Evolutionary conservation across 2,888 invertebrate species (phyloP).

Genomic region (Phengaris alcon): DNA sequence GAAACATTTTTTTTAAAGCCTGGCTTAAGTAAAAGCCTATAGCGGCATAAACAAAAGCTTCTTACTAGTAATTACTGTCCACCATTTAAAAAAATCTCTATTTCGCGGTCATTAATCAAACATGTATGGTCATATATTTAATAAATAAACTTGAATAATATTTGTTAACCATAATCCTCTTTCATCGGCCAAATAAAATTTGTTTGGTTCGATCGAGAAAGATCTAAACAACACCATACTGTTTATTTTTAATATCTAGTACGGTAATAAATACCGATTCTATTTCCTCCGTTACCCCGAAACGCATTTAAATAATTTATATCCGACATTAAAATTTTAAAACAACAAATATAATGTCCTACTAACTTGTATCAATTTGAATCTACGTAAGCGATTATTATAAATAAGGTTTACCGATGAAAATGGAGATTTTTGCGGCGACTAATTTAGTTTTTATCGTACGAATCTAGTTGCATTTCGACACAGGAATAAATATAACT

Average conservation of each 20-base stretch:
- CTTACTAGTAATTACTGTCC: too few relatives aligned
- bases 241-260: slow-evolving; percentile 21
- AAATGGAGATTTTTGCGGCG: too few relatives aligned
- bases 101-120: background rate
- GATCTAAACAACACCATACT: background rate
- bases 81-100: background rate
- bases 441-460: too few relatives aligned
- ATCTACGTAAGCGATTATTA: background rate
- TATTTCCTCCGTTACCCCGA: slow-evolving; percentile 1
- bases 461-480: too few relatives aligned
- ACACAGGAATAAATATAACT: too few relatives aligned
- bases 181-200: background rate
- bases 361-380: background rate
- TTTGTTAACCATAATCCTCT: background rate
- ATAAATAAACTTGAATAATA: background rate
- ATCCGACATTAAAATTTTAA: slow-evolving; percentile 1
- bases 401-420: background rate
- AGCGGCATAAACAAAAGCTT: too few relatives aligned
- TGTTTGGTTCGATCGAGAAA: background rate
- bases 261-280: slow-evolving; percentile 14
- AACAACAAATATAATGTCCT: slow-evolving; percentile 7
- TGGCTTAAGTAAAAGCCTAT: too few relatives aligned
- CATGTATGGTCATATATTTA: background rate
- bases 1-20: too few relatives aligned
- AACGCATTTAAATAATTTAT: slow-evolving; percentile 15